Evolutionary conservation across 2,113 vertebrate species (phyloP), one percentile per base, ranked within the genome.

Genomic region (Apus apus): DNA sequence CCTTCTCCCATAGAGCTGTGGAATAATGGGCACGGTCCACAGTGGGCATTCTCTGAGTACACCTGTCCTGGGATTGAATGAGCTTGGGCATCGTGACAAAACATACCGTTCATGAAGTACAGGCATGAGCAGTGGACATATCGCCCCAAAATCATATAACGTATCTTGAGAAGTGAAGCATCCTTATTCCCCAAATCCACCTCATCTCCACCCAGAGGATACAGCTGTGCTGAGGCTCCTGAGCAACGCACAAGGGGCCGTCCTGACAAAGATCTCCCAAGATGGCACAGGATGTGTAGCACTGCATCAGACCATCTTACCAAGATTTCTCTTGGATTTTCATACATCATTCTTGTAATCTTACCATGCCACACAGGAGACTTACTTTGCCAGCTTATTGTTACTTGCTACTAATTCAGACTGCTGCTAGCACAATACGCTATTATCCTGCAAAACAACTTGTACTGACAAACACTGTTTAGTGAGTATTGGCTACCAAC

Each of bases 381-480:
- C 58, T 91, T 64, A 51, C 70, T 94, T 94, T 82, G 65, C 51
- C 66, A 64, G 62, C 1, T 77, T 32, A 79, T 74, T 96, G 90
- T 90, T 96, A 87, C 72, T 80, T 79, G 78, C 91, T 61, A 32
- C 78, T 75, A 92, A 87, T 88, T 53, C 45, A 78, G 87, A 21
- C 36, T 9, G 15, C 83, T 77, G 85, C 65, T 74, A 77, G 23
- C 91, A 96, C 90, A 90, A 91, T 95, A 15, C 62, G 29, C 71
- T 65, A 65, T 96, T 96, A 95, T 95, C 92, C 93, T 83, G 66
- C 74, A 87, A 94, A 97, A 95, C 88, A 87, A 87, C 87, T 17
- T 17, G 70, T 61, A 27, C 91, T 94, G 96, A 95, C 93, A 95
- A 96, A 92, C 85, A 34, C 76, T 38, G 38, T 13, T 87, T 73